phyloP scores from a whole-genome alignment of 2,797 vertebrate genomes.

The Malacoctenus gilli region DNA sequence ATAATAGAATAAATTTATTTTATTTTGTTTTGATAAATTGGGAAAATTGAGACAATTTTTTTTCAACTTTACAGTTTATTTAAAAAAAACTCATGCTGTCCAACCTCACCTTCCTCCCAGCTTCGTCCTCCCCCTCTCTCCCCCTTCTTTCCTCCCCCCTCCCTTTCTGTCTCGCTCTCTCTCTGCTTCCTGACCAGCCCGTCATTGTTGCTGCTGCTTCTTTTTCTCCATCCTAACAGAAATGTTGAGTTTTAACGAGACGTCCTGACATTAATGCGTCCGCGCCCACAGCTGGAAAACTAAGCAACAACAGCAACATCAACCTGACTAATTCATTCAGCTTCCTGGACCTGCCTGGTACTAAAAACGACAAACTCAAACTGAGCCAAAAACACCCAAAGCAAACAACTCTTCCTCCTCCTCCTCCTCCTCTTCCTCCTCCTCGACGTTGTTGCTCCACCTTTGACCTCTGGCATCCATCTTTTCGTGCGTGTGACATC shows the following conservation, averaged over 20 bases:
- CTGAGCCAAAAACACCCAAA: constrained; percentile 31
- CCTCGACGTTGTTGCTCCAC: constrained; percentile 77
- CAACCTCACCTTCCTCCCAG: not conserved
- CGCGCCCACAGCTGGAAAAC: constrained; percentile 89
- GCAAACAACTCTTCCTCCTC: not conserved
- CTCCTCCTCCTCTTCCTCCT: constrained; percentile 9
- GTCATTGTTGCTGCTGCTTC: constrained; percentile 95
- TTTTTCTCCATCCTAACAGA: constrained; percentile 89
- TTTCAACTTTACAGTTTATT: no score
- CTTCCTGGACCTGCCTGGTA: constrained; percentile 92
- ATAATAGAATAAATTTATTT: no score
- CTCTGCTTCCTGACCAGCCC: constrained; percentile 80
- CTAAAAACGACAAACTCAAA: constrained; percentile 84
- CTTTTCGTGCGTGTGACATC: constrained; percentile 53
- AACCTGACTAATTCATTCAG: constrained; percentile 88
- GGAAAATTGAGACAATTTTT: no score
- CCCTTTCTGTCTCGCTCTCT: not conserved
- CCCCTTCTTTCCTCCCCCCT: constrained; percentile 27
- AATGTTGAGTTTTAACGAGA: constrained; percentile 68
- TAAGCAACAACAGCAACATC: constrained; percentile 67
- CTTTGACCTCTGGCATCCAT: constrained; percentile 39
- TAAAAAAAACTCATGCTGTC: no score
- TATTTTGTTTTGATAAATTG: no score
- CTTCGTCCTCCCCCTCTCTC: constrained; percentile 7
- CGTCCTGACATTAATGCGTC: constrained; percentile 71